These are phyloP conservation scores for Ormyrus thymus DNA, from an alignment of 2,888 invertebrate species.

Conservation along the genomic window DNA sequence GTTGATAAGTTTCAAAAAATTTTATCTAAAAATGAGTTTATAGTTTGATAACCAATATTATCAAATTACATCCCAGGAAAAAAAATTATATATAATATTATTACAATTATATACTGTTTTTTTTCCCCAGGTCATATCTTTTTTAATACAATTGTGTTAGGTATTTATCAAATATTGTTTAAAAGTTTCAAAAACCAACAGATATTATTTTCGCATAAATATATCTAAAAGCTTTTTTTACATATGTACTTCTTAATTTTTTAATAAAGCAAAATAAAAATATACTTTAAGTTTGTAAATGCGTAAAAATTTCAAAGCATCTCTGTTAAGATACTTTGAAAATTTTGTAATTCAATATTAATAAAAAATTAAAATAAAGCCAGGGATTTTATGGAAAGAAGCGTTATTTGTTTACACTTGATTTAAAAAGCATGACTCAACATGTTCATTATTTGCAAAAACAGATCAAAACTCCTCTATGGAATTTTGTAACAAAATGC, in stretches of 20 bases:
- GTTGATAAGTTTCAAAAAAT: slow-evolving; percentile 44
- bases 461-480: slow-evolving; percentile 59
- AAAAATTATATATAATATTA: slow-evolving; percentile 45
- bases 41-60: slow-evolving; percentile 47
- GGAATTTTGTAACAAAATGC: slow-evolving; percentile 68
- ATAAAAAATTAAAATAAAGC: slow-evolving; percentile 53
- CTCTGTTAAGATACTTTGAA: slow-evolving; percentile 49
- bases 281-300: slow-evolving; percentile 50
- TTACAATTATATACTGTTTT: slow-evolving; percentile 37
- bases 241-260: slow-evolving; percentile 51
- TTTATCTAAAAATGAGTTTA: slow-evolving; percentile 49
- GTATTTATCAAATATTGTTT: slow-evolving; percentile 54
- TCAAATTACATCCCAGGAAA: slow-evolving; percentile 47
- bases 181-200: slow-evolving; percentile 56
- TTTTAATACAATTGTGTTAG: slow-evolving; percentile 48
- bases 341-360: slow-evolving; percentile 52
- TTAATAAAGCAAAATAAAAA: slow-evolving; percentile 54
- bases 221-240: slow-evolving; percentile 54
- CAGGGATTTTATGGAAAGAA: slow-evolving; percentile 54
- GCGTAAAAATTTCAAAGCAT: slow-evolving; percentile 53
- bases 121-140: slow-evolving; percentile 38
- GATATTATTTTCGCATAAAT: slow-evolving; percentile 55
- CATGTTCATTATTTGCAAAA: slow-evolving; percentile 51
- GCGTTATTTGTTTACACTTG: slow-evolving; percentile 49
- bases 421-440: slow-evolving; percentile 54